Conservation (phyloP, 2,888 invertebrate species). For the Tenodera sinensis region DNA sequence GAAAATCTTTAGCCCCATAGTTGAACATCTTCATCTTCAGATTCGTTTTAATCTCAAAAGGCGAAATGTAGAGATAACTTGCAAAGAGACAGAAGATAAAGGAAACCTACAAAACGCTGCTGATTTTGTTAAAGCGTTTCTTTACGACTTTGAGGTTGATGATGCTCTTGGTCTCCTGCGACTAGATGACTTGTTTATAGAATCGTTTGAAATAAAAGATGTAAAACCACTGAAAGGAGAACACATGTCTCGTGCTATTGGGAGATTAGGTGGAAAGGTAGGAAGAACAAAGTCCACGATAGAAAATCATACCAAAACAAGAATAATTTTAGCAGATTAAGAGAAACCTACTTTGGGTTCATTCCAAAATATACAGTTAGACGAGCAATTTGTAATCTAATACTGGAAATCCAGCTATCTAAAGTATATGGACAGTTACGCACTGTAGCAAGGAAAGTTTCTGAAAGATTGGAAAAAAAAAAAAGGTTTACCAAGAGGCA, state of each 20-base stretch:
- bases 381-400: slow-evolving; percentile 92
- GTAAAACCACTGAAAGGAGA: slow-evolving; percentile 94
- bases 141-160: slow-evolving; percentile 94
- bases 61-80: slow-evolving; percentile 79
- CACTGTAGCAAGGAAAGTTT: slow-evolving; percentile 76
- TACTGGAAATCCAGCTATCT: slow-evolving; percentile 93
- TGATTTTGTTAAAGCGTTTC: slow-evolving; percentile 96
- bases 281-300: slow-evolving; percentile 97
- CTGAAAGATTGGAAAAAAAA: slow-evolving; percentile 79
- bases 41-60: slow-evolving; percentile 90
- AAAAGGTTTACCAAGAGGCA: no score
- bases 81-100: slow-evolving; percentile 74
- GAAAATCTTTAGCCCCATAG: slow-evolving; percentile 93
- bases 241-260: slow-evolving; percentile 92
- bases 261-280: slow-evolving; percentile 95
- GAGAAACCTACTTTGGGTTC: slow-evolving; percentile 97
- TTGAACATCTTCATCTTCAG: slow-evolving; percentile 91
- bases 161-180: slow-evolving; percentile 92
- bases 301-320: slow-evolving; percentile 97
- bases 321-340: slow-evolving; percentile 94
- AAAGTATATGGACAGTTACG: slow-evolving; percentile 96
- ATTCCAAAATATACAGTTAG: slow-evolving; percentile 93
- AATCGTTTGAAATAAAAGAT: slow-evolving; percentile 95
- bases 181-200: slow-evolving; percentile 94
- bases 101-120: slow-evolving; percentile 94